Conservation (phyloP, 1,140 invertebrate genomes). For the Penaeus japonicus region DNA sequence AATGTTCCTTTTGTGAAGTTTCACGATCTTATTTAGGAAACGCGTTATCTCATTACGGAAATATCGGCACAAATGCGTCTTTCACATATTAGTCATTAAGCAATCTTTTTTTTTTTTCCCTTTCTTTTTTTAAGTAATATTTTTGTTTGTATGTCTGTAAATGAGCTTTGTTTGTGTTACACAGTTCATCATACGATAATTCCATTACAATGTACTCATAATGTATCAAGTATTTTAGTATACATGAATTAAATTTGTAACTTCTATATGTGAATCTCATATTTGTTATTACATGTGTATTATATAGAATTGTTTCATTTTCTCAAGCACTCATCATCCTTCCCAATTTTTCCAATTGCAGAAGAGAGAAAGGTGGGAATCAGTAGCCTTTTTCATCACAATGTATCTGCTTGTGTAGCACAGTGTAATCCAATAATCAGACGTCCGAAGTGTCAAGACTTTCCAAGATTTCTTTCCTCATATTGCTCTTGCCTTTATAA, state of each 20-base stretch:
- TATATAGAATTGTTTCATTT: neutral
- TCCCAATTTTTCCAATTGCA: too few relatives aligned
- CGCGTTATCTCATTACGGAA: too few relatives aligned
- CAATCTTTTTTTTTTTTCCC: neutral
- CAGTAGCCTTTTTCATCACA: too few relatives aligned
- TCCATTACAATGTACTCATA: neutral
- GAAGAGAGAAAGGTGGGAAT: too few relatives aligned
- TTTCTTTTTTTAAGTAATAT: neutral
- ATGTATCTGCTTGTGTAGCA: too few relatives aligned
- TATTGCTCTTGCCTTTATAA: too few relatives aligned
- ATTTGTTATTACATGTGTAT: conserved; percentile 17
- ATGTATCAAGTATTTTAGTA: conserved; percentile 18
- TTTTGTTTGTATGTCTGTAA: neutral
- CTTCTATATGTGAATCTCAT: conserved; percentile 2
- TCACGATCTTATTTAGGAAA: too few relatives aligned
- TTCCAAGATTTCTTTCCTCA: too few relatives aligned
- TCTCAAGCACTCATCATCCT: too few relatives aligned
- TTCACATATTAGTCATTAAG: neutral
- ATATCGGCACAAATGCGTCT: too few relatives aligned
- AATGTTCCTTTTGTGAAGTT: neutral
- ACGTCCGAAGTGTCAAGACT: too few relatives aligned
- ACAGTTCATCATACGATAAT: neutral
- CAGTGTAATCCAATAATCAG: too few relatives aligned
- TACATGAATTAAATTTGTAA: neutral
- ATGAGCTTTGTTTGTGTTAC: neutral